Conservation (phyloP, 2,797 vertebrate genomes). For the Valencia hispanica region DNA sequence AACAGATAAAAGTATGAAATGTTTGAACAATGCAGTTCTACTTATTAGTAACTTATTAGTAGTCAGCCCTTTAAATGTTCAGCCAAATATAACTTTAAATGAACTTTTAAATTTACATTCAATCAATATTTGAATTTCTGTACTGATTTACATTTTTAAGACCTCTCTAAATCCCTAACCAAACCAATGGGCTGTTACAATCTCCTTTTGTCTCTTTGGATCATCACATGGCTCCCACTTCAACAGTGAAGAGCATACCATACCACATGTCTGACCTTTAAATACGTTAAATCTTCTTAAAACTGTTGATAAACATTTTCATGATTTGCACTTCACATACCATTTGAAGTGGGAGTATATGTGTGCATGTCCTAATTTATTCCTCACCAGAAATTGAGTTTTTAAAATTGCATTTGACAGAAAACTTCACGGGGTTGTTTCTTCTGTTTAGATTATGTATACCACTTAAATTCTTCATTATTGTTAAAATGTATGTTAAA, state of each 20-base stretch:
- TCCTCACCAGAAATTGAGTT: neutral
- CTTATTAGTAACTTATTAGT: neutral
- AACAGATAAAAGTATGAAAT: neutral
- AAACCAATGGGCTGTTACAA: neutral
- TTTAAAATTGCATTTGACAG: neutral
- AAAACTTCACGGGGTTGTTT: neutral
- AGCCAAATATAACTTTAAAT: neutral
- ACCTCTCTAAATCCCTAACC: neutral
- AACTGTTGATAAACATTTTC: neutral
- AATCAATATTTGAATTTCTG: neutral
- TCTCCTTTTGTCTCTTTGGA: neutral
- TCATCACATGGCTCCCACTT: neutral
- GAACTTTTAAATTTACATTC: neutral
- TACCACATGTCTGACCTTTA: neutral
- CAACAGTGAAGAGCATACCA: neutral
- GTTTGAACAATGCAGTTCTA: neutral
- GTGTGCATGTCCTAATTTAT: neutral
- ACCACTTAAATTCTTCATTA: neutral
- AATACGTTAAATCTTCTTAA: neutral
- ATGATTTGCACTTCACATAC: neutral
- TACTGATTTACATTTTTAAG: neutral
- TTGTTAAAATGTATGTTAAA: neutral
- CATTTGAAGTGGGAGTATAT: neutral
- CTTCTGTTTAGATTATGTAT: neutral
- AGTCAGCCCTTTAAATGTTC: neutral